Evolutionary conservation across 1,140 invertebrate species (phyloP).

Genomic region (Protaetia brevitarsis): DNA sequence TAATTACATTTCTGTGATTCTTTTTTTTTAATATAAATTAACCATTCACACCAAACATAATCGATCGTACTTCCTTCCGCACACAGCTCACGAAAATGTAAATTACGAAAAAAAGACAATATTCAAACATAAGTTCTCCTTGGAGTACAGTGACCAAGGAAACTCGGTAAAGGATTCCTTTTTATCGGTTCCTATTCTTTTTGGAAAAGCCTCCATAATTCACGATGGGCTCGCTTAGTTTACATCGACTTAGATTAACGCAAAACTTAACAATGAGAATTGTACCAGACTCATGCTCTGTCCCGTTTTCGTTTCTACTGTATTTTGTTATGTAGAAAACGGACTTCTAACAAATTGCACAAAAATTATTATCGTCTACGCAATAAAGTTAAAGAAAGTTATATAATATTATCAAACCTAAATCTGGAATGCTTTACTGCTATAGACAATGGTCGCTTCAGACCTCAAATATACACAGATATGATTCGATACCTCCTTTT

Average conservation of each 20-base stretch:
- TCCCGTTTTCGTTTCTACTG: constrained; percentile 24
- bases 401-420: not conserved
- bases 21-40: constrained; percentile 33
- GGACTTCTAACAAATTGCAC: constrained; percentile 32
- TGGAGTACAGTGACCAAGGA: not conserved
- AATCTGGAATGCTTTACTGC: not conserved
- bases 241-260: constrained; percentile 28
- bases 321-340: constrained; percentile 17
- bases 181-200: not conserved
- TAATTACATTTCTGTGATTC: constrained; percentile 28
- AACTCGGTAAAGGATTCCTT: not conserved
- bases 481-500: not conserved
- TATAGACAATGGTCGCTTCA: not conserved
- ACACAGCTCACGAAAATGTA: not conserved
- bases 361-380: not conserved
- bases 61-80: not conserved
- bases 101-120: not conserved
- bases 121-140: not conserved
- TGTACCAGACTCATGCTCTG: constrained; percentile 41
- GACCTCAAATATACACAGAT: not conserved
- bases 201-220: constrained; percentile 18
- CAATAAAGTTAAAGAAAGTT: not conserved
- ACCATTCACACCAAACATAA: not conserved
- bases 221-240: constrained; percentile 14
- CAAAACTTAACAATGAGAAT: constrained; percentile 35